Evolutionary conservation across 1,140 invertebrate species (phyloP), one percentile per base, ranked within the genome.

Genomic region (Drosophila teissieri): DNA sequence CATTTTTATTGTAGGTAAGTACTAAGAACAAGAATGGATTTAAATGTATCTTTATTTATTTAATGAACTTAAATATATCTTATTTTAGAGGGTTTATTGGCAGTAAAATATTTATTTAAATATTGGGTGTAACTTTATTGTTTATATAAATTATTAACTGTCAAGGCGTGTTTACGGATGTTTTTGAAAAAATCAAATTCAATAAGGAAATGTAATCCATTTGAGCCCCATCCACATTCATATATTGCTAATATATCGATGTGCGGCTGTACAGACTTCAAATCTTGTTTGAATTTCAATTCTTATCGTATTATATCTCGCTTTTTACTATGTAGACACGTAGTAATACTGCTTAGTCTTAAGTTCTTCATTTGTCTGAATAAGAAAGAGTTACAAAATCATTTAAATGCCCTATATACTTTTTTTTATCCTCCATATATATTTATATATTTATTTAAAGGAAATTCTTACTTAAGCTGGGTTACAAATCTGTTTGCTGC

Each of bases 401-500:
- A 1, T 31, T 27, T 57, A 61, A 61, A 61, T 61, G 58, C 58
- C 27, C 6, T 10, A 0, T n/a, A 56, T 40, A 31, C n/a, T 57
- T 15, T 10, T 27, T 4, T 24, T 79, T 11, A 19, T 24, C 10
- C 1, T 31, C 27, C 2, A 34, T 11, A 34, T 45, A 31, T 49
- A 36, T 24, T 5, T 7, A 2, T 15, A 24, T 11, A 12, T 22
- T 40, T 10, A 42, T 48, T 36, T n/a, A 15, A 15, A 17, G 46
- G 11, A 34, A 36, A 39, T 17, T 40, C 17, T 34, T 15, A 10
- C 15, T 36, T n/a, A 57, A 27, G 39, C 14, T 46, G 31, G 40
- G 45, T 69, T 82, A 82, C 55, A 89, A 70, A 58, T 89, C 80
- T 0, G 84, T 89, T 74, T 89, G 84, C 24, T 89, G 80, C 62